These are phyloP conservation scores for Heliopora coerulea DNA, from an alignment of 92 coral and sea anemone species.

Conservation along the genomic window DNA sequence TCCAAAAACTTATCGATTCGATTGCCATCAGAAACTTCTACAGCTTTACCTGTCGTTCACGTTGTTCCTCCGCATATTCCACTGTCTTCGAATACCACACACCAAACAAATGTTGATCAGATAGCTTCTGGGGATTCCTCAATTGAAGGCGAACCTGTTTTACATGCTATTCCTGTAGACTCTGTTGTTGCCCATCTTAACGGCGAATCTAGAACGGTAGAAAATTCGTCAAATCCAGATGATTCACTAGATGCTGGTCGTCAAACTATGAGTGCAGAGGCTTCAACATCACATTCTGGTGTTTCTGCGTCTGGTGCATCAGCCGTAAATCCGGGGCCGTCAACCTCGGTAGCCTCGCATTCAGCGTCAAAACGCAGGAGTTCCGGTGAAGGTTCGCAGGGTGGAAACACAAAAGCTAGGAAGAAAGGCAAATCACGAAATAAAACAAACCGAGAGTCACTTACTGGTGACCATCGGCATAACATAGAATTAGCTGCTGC, in stretches of 20 bases:
- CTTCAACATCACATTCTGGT: constrained; percentile 24
- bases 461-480: neutral
- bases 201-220: neutral
- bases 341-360: constrained; percentile 11
- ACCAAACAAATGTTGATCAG: neutral
- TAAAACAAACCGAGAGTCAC: constrained; percentile 4
- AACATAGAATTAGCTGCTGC: constrained; percentile 6
- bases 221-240: neutral
- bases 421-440: constrained; percentile 23
- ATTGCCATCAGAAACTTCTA: constrained; percentile 23
- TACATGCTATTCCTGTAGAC: constrained; percentile 12
- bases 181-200: neutral
- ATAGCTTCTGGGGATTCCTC: neutral
- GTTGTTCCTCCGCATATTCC: constrained; percentile 34
- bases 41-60: constrained; percentile 37
- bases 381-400: constrained; percentile 10
- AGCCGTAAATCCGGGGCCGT: neutral
- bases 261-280: constrained; percentile 2
- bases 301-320: constrained; percentile 10
- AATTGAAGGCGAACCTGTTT: constrained; percentile 24
- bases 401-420: constrained; percentile 23
- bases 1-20: constrained; percentile 36
- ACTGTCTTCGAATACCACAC: neutral
- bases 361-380: constrained; percentile 22
- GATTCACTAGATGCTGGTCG: constrained; percentile 20